Percentiles rank a stretch among this genome's conserved stretches.
phyloP scores from a whole-genome alignment of 2,888 invertebrate genomes.

The Chironomus tentans region DNA sequence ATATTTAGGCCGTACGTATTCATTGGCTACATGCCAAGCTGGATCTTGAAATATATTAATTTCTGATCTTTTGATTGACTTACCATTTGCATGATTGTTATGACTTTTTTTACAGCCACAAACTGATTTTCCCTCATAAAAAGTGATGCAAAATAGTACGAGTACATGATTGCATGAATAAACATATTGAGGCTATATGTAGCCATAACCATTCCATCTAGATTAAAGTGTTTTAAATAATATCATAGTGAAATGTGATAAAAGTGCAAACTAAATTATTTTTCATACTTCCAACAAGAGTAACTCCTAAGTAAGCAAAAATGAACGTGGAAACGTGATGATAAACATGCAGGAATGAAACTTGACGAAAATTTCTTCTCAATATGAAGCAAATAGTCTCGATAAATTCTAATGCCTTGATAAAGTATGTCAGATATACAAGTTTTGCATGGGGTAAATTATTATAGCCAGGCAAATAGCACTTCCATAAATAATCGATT shows the following conservation, averaged over 20 bases:
- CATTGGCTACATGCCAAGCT: not conserved
- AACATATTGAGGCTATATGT: constrained; percentile 55
- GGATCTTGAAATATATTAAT: no score
- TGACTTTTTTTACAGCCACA: constrained; percentile 52
- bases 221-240: constrained; percentile 29
- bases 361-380: constrained; percentile 61
- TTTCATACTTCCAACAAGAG: constrained; percentile 55
- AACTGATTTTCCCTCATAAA: constrained; percentile 46
- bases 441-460: constrained; percentile 47
- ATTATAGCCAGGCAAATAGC: constrained; percentile 43
- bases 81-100: constrained; percentile 60
- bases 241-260: no score
- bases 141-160: constrained; percentile 60
- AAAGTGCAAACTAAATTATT: no score
- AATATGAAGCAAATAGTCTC: constrained; percentile 65
- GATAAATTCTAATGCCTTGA: constrained; percentile 56
- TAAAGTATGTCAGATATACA: constrained; percentile 52
- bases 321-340: constrained; percentile 56
- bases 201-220: constrained; percentile 58
- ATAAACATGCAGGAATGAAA: constrained; percentile 62
- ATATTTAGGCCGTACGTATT: no score
- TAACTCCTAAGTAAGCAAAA: constrained; percentile 52
- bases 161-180: constrained; percentile 69
- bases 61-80: constrained; percentile 31
- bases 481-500: constrained; percentile 36